Conservation (phyloP, 2,113 vertebrate species). For the Actenoides hombroni region DNA sequence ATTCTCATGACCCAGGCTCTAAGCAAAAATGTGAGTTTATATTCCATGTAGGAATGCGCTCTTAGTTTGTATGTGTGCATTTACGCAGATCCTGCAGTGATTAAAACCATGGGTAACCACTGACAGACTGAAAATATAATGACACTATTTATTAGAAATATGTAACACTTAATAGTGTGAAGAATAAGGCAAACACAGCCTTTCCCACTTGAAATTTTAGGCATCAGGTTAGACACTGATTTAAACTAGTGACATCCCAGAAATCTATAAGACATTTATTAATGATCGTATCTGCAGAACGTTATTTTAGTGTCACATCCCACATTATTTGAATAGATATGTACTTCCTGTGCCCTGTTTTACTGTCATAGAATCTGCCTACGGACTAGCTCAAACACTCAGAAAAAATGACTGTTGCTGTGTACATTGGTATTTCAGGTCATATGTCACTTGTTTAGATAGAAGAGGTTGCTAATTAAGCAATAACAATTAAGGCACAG, state of each 20-base stretch:
- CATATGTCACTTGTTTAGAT: conserved; percentile 31
- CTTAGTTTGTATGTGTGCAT: neutral
- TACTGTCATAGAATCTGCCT: neutral
- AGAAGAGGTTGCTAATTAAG: conserved; percentile 56
- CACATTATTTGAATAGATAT: neutral
- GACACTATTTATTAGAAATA: neutral
- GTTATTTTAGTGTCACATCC: neutral
- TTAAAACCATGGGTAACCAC: neutral
- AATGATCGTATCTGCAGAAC: neutral
- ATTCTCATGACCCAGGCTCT: neutral
- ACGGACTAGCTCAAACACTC: neutral
- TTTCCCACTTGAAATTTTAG: neutral
- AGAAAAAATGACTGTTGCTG: neutral
- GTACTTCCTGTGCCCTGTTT: neutral
- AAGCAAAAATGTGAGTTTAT: neutral
- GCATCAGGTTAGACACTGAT: neutral
- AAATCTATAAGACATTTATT: neutral
- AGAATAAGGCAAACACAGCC: neutral
- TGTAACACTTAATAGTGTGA: neutral
- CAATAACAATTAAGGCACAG: conserved; percentile 56
- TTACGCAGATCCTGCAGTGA: neutral
- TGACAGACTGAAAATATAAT: neutral
- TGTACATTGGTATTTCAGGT: conserved; percentile 41
- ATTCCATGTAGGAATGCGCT: neutral
- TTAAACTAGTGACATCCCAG: neutral